Evolutionary conservation across 1,140 invertebrate species (phyloP), one percentile per base, ranked within the genome.

Genomic region (Mylabris phalerata): DNA sequence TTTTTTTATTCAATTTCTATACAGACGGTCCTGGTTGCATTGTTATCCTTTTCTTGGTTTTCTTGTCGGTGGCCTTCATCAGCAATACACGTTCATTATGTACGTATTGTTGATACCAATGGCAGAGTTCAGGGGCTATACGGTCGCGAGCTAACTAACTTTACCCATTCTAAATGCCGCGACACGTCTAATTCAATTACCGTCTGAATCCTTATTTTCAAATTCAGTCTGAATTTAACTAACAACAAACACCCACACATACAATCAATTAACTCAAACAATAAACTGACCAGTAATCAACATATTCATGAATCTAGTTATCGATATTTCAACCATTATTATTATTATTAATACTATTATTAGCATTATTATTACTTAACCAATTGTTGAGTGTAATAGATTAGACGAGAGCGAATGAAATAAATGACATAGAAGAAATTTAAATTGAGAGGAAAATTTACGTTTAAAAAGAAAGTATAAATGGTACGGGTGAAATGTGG

Each of bases 31-130:
- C 32, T 32, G 32, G 32, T 32, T 32, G 7, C 32, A 7, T 32
- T 32, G 50, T 45, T 42, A 42, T 45, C n/a, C 51, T 27, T 39
- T 39, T 3, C 48, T 11, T 10, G 9, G 51, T 9, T 54, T 32
- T 32, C 32, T 32, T 32, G 32, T 32, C 7, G 32, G 32, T 32
- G 32, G 32, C 32, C 51, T 46, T 54, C 51, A 32, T 54, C 51
- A 46, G 51, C 26, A 54, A 54, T 54, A 54, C 51, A 45, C 51
- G 51, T 54, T 54, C 42, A 54, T 54, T 54, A 54, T 54, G 41
- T 54, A 19, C 45, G 46, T 46, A 54, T 54, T 54, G 51, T 54
- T 54, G 51, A 54, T 54, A 43, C 41, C 40, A 24, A 32, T 46
- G 51, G 42, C 51, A 54, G 39, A 32, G 51, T 54, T 54, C 51